phyloP scores from a whole-genome alignment of 1,140 invertebrate genomes.

The Philopotamus ludificatus region DNA sequence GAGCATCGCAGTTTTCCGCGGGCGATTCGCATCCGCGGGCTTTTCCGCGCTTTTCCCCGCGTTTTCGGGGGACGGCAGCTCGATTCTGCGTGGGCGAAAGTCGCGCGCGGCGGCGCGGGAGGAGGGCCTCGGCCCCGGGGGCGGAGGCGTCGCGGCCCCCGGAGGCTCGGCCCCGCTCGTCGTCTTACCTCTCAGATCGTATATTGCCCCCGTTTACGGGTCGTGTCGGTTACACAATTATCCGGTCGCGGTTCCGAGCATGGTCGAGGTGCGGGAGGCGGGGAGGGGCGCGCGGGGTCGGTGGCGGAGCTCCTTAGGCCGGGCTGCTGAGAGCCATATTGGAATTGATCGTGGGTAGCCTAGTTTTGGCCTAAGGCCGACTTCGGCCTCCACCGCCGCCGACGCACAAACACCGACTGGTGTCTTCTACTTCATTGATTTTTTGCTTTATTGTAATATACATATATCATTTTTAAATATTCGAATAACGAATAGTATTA shows the following conservation, averaged over 20 bases:
- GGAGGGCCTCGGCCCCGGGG: neutral
- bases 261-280: neutral
- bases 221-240: neutral
- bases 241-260: neutral
- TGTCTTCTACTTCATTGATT: no score
- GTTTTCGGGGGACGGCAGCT: no score
- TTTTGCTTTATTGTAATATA: no score
- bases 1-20: no score
- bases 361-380: constrained; percentile 1
- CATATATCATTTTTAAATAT: no score
- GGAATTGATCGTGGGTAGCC: constrained; percentile 18
- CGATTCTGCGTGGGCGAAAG: no score
- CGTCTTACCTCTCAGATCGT: no score
- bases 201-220: neutral
- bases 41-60: no score
- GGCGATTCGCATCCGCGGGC: no score
- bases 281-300: constrained; percentile 1
- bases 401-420: constrained; percentile 35
- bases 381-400: constrained; percentile 23
- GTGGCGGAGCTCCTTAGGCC: constrained; percentile 18
- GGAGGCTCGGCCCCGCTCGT: no score
- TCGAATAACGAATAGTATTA: no score
- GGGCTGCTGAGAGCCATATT: constrained; percentile 18
- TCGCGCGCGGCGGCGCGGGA: no score
- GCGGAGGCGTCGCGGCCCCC: neutral